phyloP scores from a whole-genome alignment of 1,140 invertebrate genomes.

The Bombus fervidus region DNA sequence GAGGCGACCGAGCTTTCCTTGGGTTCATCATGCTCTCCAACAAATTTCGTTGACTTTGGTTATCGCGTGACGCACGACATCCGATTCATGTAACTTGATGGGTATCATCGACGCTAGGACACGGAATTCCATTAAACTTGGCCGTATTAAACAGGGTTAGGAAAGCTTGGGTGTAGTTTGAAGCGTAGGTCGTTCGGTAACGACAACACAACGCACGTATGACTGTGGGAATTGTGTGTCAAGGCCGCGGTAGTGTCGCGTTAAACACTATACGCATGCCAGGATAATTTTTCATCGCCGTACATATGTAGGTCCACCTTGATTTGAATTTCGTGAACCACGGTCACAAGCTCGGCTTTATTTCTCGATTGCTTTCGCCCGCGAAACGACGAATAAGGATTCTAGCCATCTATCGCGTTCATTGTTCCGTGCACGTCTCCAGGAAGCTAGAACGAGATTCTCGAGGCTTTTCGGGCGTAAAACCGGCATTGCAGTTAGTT shows the following conservation, averaged over 20 bases:
- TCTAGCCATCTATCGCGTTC: neutral
- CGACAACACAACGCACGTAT: constrained; percentile 9
- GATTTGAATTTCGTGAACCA: neutral
- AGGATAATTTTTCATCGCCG: neutral
- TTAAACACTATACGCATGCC: neutral
- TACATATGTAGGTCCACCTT: neutral
- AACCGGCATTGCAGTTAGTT: neutral
- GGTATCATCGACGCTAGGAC: constrained; percentile 7
- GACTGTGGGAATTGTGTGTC: constrained; percentile 19
- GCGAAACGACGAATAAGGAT: neutral
- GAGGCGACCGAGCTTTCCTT: neutral
- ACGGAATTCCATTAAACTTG: constrained; percentile 40
- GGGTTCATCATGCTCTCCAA: neutral
- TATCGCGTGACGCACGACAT: constrained; percentile 14
- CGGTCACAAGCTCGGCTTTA: neutral
- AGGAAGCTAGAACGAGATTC: neutral
- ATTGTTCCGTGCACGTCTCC: neutral
- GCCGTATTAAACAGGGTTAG: constrained; percentile 30
- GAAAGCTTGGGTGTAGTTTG: neutral
- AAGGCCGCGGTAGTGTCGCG: constrained; percentile 15
- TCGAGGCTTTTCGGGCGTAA: neutral
- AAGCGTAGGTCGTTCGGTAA: constrained; percentile 13
- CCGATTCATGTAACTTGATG: neutral
- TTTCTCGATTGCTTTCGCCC: neutral
- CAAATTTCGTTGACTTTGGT: neutral